Evolutionary conservation across 1,140 invertebrate species (phyloP), one percentile per base, ranked within the genome.

Genomic region (Mactra quadrangularis): DNA sequence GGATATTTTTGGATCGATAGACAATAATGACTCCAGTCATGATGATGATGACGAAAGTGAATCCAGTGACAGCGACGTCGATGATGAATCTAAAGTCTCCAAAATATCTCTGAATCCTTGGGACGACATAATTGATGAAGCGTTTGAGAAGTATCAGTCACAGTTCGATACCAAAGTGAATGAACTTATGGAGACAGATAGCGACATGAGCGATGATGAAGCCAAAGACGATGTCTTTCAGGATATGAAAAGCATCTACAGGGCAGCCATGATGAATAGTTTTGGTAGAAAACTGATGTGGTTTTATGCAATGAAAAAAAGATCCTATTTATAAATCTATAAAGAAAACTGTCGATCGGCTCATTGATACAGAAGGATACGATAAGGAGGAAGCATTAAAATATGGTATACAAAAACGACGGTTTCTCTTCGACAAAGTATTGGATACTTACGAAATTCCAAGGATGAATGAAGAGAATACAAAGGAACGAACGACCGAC

Each of bases 191-290:
- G 27, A 70, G n/a, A 35, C 45, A 47, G 45, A 70, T 47, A 70
- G 1, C 3, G 29, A 50, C 2, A 47, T 70, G 11, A 70, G 64
- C 27, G 64, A 70, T 3, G 3, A 27, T 2, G 29, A 70, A 70
- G 64, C 64, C 25, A 70, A 27, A 50, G 41, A 70, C 45, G 9
- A 70, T 47, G 64, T 70, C 25, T 70, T 70, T 70, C 17, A 70
- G 25, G 64, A 70, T 25, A 70, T 70, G 47, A 70, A 27, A 50
- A 47, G 27, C 45, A 70, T 41, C 29, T 50, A 50, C 47, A 25
- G 64, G 29, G 47, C 45, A 47, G 41, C 38, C n/a, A 47, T 70
- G 22, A 70, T 70, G 64, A 70, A 70, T n/a, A 52, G n/a, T 25
- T 52, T 70, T 25, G 38, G 64, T 25, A 70, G 38, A 2, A 70